phyloP scores from a whole-genome alignment of 2,797 vertebrate species.

The Anguilla marmorata region DNA sequence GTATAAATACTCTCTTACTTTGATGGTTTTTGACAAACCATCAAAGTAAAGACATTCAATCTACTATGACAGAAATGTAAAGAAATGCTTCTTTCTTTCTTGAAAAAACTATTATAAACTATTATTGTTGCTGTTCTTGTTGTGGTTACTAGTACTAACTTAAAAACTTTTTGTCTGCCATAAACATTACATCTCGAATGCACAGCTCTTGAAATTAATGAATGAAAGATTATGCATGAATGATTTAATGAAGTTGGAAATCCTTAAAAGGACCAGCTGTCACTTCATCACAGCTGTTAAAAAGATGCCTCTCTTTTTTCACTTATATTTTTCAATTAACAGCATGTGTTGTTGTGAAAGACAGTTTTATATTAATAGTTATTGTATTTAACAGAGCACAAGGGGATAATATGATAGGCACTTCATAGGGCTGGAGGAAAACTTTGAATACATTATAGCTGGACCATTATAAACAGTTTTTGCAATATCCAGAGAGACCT shows the following conservation, averaged over 20 bases:
- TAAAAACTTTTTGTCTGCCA: background rate
- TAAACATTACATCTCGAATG: background rate
- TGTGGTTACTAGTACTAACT: background rate
- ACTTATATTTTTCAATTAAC: background rate
- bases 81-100: background rate
- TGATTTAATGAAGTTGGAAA: background rate
- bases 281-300: background rate
- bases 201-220: background rate
- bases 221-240: background rate
- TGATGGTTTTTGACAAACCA: background rate
- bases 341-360: background rate
- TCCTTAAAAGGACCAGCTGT: background rate
- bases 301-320: background rate
- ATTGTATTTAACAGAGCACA: slow-evolving; percentile 1
- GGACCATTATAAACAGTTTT: background rate
- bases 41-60: background rate
- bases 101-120: background rate
- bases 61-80: background rate
- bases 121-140: background rate
- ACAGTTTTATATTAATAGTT: background rate
- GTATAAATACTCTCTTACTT: background rate
- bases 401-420: background rate
- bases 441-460: background rate
- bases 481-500: background rate
- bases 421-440: background rate